These are phyloP conservation scores for Acanthornis magna DNA, from an alignment of 2,797 vertebrate genomes.

Conservation along the genomic window DNA sequence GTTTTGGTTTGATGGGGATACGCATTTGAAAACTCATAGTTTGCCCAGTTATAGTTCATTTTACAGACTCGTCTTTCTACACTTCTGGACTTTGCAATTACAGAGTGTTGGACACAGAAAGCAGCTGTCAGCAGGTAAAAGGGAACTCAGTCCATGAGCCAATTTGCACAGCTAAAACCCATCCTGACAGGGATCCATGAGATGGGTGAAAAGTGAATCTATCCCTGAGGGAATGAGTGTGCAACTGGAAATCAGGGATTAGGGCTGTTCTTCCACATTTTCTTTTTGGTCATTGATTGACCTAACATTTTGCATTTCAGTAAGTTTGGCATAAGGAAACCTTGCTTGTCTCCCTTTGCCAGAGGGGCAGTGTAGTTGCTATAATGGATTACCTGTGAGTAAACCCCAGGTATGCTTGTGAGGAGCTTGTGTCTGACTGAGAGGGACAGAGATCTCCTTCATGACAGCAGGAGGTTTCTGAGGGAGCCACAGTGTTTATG, in stretches of 20 bases:
- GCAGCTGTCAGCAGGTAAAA: background rate
- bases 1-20: background rate
- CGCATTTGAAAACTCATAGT: background rate
- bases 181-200: rapidly evolving
- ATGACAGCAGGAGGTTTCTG: background rate
- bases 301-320: background rate
- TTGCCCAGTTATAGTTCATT: background rate
- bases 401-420: background rate
- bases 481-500: background rate
- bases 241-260: background rate
- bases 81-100: background rate
- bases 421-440: background rate
- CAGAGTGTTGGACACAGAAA: background rate
- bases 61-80: background rate
- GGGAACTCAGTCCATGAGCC: background rate
- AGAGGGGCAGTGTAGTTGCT: background rate
- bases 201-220: background rate
- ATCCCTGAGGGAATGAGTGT: background rate
- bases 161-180: background rate
- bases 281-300: background rate
- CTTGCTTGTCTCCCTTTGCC: rapidly evolving
- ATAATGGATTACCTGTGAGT: background rate
- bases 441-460: background rate
- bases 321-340: background rate
- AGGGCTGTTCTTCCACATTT: background rate